Conservation (phyloP, 2,113 vertebrate genomes). For the Erythrolamprus reginae region DNA sequence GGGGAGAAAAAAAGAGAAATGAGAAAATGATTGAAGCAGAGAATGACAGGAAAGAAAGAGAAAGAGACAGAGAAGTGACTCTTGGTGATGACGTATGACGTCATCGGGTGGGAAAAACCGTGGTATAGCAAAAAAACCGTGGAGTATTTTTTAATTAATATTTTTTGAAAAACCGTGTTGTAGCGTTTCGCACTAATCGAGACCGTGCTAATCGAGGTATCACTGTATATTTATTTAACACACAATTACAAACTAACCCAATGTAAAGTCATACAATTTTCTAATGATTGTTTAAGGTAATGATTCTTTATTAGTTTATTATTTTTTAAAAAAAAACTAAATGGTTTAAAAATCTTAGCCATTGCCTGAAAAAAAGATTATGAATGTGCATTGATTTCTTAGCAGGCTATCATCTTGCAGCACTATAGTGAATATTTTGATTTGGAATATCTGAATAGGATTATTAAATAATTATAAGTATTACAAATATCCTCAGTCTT, state of each 20-base stretch:
- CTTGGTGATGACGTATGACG: no score
- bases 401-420: neutral
- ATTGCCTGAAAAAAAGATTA: slow-evolving; percentile 54
- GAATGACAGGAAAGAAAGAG: no score
- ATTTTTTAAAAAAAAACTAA: neutral
- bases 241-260: slow-evolving; percentile 73
- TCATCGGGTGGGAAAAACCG: no score
- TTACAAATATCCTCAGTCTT: neutral
- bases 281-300: slow-evolving; percentile 34
- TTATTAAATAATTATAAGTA: neutral
- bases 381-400: no score
- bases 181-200: no score
- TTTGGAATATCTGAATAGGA: neutral
- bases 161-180: no score
- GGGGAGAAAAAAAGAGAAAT: no score
- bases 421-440: neutral
- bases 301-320: neutral
- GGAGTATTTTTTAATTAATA: no score
- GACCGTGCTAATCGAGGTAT: no score
- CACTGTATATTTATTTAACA: slow-evolving; percentile 72
- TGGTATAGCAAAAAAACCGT: no score
- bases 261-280: slow-evolving; percentile 61
- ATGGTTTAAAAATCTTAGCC: slow-evolving; percentile 53
- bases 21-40: no score
- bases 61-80: no score